phyloP scores from a whole-genome alignment of 1,140 invertebrate genomes.

The Globodera rostochiensis region DNA sequence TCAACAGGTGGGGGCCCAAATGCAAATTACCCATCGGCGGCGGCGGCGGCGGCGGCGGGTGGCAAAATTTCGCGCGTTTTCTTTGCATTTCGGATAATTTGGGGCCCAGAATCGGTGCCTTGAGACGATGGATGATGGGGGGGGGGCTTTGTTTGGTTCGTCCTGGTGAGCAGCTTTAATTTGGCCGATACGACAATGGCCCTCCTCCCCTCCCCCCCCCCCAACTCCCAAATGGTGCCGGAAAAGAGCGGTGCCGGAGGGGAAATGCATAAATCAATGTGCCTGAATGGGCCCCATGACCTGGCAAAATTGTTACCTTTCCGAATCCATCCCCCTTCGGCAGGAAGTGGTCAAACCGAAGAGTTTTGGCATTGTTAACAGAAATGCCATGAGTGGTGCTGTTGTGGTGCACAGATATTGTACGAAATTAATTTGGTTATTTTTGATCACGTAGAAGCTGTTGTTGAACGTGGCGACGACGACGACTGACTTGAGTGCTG shows the following conservation, averaged over 20 bases:
- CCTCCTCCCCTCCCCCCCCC: too few species aligned
- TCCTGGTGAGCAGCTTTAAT: background rate
- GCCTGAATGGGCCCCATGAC: background rate
- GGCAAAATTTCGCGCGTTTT: background rate
- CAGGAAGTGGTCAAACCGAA: too few species aligned
- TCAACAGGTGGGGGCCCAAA: background rate
- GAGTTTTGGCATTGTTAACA: too few species aligned
- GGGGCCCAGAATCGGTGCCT: background rate
- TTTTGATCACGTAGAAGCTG: too few species aligned
- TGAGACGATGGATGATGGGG: background rate
- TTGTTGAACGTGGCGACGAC: too few species aligned
- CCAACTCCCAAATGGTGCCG: background rate
- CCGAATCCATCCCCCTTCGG: too few species aligned
- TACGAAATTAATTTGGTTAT: too few species aligned
- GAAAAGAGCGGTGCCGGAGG: background rate
- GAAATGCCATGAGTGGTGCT: too few species aligned
- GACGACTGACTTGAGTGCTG: too few species aligned
- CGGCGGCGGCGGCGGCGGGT: background rate
- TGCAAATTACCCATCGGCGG: too few species aligned
- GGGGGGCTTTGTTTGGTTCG: background rate
- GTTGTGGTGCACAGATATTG: too few species aligned
- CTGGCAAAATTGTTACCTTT: background rate
- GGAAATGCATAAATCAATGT: constrained; percentile 13
- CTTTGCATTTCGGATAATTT: background rate
- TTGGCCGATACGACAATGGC: constrained; percentile 1